phyloP scores from a whole-genome alignment of 2,888 invertebrate species.

The Panopea generosa region DNA sequence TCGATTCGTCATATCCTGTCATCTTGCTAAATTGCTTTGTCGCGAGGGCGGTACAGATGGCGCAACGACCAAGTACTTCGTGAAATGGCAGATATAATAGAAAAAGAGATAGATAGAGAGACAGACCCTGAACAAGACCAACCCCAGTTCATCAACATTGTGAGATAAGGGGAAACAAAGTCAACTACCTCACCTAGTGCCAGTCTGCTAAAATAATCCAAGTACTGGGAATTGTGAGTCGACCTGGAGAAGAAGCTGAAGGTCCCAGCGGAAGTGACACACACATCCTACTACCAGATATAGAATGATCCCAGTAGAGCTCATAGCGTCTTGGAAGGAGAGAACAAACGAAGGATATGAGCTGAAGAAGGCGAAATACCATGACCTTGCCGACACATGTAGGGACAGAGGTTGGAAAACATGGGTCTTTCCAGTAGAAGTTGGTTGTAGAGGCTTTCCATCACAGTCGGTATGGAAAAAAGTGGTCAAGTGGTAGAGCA shows the following conservation, averaged over 20 bases:
- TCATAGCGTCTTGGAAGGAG: neutral
- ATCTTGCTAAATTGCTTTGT: too few relatives aligned
- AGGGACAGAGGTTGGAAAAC: conserved; percentile 5
- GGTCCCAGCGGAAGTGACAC: neutral
- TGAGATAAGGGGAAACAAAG: neutral
- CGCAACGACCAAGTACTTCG: too few relatives aligned
- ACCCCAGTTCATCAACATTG: neutral
- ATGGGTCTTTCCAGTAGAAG: neutral
- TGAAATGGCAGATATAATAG: too few relatives aligned
- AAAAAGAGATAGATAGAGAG: too few relatives aligned
- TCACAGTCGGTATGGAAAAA: too few relatives aligned
- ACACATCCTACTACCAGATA: neutral
- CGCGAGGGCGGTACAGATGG: too few relatives aligned
- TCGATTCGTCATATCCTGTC: too few relatives aligned
- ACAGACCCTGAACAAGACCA: neutral
- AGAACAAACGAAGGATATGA: conserved; percentile 5
- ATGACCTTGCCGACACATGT: neutral
- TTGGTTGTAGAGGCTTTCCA: too few relatives aligned
- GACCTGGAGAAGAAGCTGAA: neutral
- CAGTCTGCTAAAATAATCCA: neutral
- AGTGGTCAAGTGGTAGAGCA: too few relatives aligned
- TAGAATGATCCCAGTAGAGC: neutral
- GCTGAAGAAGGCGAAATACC: neutral
- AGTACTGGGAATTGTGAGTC: neutral
- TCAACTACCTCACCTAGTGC: neutral